Evolutionary conservation across 2,888 invertebrate species (phyloP), one percentile per base, ranked within the genome.

Genomic region (Timema podura): DNA sequence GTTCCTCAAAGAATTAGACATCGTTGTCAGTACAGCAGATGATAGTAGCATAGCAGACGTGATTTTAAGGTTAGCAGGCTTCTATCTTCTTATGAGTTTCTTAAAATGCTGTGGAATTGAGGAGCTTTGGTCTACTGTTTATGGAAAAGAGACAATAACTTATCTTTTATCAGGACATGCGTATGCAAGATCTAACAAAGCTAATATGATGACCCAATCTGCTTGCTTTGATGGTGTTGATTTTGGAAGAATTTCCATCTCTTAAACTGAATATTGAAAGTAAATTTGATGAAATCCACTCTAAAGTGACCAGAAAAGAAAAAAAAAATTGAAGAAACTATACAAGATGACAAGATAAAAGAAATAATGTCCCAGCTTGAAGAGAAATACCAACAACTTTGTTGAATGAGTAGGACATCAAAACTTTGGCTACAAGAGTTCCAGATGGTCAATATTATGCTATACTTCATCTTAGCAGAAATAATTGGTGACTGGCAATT

Each of bases 181-280:
- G 30, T 57, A 13, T 57, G 57, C 57, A 57, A 57, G 57, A 57
- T 57, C 57, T 57, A n/a, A n/a, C 5, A 57, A 5, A 57, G 57
- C 57, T 57, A 13, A n/a, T n/a, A 57, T 57, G 13, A 57, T 57
- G 3, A 57, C 57, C n/a, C 57, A 57, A 57, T 9, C n/a, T n/a
- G n/a, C n/a, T n/a, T 57, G 5, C 15, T 57, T 0, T 57, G 57
- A 10, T 57, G 57, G 1, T 57, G 57, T n/a, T 57, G 0, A 57
- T 57, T 30, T n/a, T 57, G 5, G 7, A 51, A 57, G 9, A 11
- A 57, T 57, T 57, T 13, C 15, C 57, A 57, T 11, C 6, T 57
- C 57, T 57, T 57, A 57, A 57, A 0, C 5, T 57, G 9, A 0
- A 13, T 5, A 13, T 13, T 57, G 13, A n/a, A 57, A 57, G n/a